These are phyloP conservation scores for Barypeithes pellucidus DNA, from an alignment of 2,888 invertebrate species.

Conservation along the genomic window DNA sequence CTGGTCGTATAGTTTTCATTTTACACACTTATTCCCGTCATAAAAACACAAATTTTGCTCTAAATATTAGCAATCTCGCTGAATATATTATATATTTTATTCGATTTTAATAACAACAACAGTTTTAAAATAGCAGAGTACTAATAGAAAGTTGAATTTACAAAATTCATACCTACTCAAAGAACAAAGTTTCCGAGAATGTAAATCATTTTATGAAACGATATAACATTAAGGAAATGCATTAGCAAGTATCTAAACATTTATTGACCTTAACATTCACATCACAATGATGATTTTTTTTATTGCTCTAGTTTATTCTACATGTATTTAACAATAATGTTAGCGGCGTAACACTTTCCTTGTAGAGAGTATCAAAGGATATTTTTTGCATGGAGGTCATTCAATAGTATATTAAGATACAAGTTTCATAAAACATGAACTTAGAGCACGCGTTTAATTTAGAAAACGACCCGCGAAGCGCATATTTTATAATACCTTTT, in stretches of 20 bases:
- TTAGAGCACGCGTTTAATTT: too few species aligned
- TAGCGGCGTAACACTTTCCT: too few species aligned
- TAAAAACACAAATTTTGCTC: constrained; percentile 12
- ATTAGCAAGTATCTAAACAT: not conserved
- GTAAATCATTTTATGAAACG: not conserved
- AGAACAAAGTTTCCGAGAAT: constrained; percentile 2
- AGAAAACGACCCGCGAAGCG: too few species aligned
- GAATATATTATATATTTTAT: constrained; percentile 28
- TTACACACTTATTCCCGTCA: constrained; percentile 29
- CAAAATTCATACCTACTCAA: not conserved
- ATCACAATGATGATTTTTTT: too few species aligned
- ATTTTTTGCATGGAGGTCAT: too few species aligned
- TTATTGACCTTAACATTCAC: not conserved
- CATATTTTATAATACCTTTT: too few species aligned
- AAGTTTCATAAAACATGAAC: too few species aligned
- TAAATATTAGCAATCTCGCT: constrained; percentile 10
- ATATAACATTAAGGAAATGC: not conserved
- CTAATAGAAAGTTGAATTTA: constrained; percentile 11
- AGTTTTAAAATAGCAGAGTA: constrained; percentile 16
- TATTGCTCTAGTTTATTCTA: too few species aligned
- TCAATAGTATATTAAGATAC: too few species aligned
- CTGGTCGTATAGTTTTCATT: constrained; percentile 36
- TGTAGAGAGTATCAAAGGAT: too few species aligned
- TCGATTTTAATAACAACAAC: constrained; percentile 29
- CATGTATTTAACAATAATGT: too few species aligned